Conservation (phyloP, 2,797 vertebrate species). For the Lycodopsis pacificus region DNA sequence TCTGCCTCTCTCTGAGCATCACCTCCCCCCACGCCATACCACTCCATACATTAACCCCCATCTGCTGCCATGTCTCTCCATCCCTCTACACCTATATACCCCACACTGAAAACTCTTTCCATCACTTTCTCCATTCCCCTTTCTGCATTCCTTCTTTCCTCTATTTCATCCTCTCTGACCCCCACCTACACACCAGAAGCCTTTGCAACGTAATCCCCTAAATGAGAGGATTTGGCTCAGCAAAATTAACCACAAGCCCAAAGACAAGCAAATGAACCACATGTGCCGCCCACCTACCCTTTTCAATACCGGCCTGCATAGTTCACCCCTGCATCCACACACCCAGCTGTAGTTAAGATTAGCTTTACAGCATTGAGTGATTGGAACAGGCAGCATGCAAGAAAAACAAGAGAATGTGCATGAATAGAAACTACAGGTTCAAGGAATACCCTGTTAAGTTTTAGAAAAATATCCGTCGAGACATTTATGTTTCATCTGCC, state of each 20-base stretch:
- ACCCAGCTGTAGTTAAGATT: slow-evolving; percentile 46
- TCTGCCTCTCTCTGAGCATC: slow-evolving; percentile 23
- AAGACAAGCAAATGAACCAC: slow-evolving; percentile 66
- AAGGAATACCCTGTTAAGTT: slow-evolving; percentile 7
- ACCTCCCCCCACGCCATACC: slow-evolving; percentile 46
- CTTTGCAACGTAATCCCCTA: slow-evolving; percentile 67
- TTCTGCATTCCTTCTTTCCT: slow-evolving; percentile 21
- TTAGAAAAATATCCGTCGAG: slow-evolving; percentile 16
- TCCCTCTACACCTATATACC: slow-evolving; percentile 40
- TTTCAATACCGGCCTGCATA: slow-evolving; percentile 50
- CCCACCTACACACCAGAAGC: slow-evolving; percentile 65
- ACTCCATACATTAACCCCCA: slow-evolving; percentile 54
- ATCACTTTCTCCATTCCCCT: slow-evolving; percentile 42
- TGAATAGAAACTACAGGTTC: slow-evolving; percentile 8
- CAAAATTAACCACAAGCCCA: slow-evolving; percentile 65
- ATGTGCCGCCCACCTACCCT: slow-evolving; percentile 62
- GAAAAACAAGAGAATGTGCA: slow-evolving; percentile 1
- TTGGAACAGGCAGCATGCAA: slow-evolving; percentile 19
- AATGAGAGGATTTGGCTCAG: slow-evolving; percentile 77
- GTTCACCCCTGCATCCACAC: slow-evolving; percentile 45
- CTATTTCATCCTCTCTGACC: slow-evolving; percentile 61
- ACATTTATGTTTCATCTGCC: slow-evolving; percentile 12
- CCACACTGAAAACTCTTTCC: slow-evolving; percentile 35
- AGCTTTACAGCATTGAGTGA: slow-evolving; percentile 37
- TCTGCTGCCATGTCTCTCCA: slow-evolving; percentile 37